Conservation (phyloP, 2,888 invertebrate genomes). For the Globia sparganii region DNA sequence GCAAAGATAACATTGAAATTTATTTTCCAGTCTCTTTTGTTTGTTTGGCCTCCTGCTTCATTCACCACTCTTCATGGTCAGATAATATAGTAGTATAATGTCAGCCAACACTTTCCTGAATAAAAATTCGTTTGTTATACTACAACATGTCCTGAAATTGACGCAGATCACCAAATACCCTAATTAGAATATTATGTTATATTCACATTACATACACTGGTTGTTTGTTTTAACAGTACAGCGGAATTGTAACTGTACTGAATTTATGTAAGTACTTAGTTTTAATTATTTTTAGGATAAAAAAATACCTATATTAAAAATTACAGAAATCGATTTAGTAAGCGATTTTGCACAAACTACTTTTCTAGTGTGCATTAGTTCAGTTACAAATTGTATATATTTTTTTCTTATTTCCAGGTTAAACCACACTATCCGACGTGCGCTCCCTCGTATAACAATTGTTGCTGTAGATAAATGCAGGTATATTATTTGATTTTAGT, state of each 20-base stretch:
- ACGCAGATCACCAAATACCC: too few relatives aligned
- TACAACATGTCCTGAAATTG: too few relatives aligned
- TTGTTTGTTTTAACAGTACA: too few relatives aligned
- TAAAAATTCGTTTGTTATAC: background rate
- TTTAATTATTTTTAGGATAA: too few relatives aligned
- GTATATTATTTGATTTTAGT: background rate
- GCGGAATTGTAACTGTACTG: too few relatives aligned
- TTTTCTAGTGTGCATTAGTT: too few relatives aligned
- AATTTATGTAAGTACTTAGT: too few relatives aligned
- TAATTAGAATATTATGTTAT: too few relatives aligned
- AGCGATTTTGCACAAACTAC: too few relatives aligned
- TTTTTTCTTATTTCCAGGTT: conserved; percentile 72
- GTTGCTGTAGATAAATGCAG: conserved; percentile 43
- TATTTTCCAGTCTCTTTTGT: conserved; percentile 19
- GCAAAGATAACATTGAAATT: conserved; percentile 12
- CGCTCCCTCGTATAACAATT: conserved; percentile 78
- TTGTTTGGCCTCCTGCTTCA: conserved; percentile 24
- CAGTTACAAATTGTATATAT: background rate
- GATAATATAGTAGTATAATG: conserved; percentile 3
- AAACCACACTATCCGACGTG: conserved; percentile 82
- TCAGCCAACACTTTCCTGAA: conserved; percentile 19
- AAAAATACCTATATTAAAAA: too few relatives aligned
- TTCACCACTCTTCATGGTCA: conserved; percentile 29
- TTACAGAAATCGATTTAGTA: too few relatives aligned
- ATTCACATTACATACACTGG: too few relatives aligned